A percentile compares a stretch with the other conserved stretches of the same genome.
These are phyloP conservation scores for Geotrypetes seraphini DNA, from an alignment of 2,797 vertebrate species.

Conservation along the genomic window DNA sequence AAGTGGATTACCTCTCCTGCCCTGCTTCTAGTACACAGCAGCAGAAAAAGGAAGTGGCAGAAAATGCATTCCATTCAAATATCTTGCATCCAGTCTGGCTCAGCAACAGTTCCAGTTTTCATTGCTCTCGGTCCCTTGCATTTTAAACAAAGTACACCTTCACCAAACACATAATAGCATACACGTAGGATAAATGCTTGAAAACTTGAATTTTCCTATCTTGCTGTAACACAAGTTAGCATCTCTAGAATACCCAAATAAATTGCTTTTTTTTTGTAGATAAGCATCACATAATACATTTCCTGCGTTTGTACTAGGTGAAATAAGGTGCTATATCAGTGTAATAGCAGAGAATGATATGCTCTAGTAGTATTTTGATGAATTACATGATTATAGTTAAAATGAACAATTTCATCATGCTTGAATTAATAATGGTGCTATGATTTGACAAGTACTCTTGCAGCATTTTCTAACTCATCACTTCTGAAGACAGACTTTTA, in stretches of 20 bases:
- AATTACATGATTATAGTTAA: conserved; percentile 87
- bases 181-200: conserved; percentile 11
- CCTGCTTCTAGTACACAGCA: too few species aligned
- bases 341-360: conserved; percentile 63
- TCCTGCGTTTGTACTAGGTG: conserved; percentile 45
- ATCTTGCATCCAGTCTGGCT: too few species aligned
- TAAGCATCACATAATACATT: conserved; percentile 49
- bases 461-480: conserved; percentile 59
- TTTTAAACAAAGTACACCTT: conserved; percentile 18
- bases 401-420: conserved; percentile 83
- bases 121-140: conserved; percentile 19
- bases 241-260: conserved; percentile 29
- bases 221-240: conserved; percentile 29
- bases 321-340: conserved; percentile 62
- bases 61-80: too few species aligned
- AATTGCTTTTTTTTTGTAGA: conserved; percentile 43
- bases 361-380: conserved; percentile 78
- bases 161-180: conserved; percentile 16
- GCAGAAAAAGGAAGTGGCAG: too few species aligned
- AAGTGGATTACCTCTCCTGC: too few species aligned
- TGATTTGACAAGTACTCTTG: conserved; percentile 59
- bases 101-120: conserved; percentile 3
- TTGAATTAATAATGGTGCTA: conserved; percentile 59
- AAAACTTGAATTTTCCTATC: conserved; percentile 28
- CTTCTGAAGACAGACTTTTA: conserved; percentile 56